A percentile compares a stretch with the other conserved stretches of the same genome.
Evolutionary conservation across 2,113 vertebrate genomes (phyloP).

Genomic region (Chloebia gouldiae): DNA sequence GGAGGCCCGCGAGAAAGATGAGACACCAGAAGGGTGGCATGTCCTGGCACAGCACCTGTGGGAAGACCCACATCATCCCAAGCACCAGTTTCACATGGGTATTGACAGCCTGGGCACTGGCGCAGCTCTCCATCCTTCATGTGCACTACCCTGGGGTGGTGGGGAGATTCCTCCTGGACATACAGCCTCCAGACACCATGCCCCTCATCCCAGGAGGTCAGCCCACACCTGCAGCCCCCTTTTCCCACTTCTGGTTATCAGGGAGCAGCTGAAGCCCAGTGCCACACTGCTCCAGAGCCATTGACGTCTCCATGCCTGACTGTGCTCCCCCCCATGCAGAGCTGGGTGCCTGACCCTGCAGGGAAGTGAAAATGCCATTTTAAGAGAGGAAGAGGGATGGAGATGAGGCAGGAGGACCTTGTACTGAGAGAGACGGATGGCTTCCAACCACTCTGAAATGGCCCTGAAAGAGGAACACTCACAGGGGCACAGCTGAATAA

Average conservation of each 20-base stretch:
- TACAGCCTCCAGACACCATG: neutral
- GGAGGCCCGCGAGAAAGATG: neutral
- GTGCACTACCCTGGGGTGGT: rapidly evolving
- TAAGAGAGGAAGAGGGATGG: neutral
- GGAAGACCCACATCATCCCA: neutral
- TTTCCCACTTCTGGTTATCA: neutral
- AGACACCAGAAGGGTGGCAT: neutral
- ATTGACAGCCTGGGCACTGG: rapidly evolving
- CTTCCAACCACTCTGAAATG: neutral
- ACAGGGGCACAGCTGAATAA: neutral
- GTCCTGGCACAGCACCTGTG: neutral
- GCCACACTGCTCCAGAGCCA: neutral
- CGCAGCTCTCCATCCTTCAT: neutral
- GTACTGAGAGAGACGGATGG: neutral
- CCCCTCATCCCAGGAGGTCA: neutral
- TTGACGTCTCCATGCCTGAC: rapidly evolving
- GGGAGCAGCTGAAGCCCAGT: neutral
- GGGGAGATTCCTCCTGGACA: neutral
- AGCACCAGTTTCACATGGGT: neutral
- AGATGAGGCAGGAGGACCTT: neutral
- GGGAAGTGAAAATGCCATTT: neutral
- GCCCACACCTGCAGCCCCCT: neutral
- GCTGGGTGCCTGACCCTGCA: neutral
- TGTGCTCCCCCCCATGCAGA: neutral
- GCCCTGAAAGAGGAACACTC: neutral